phyloP scores from a whole-genome alignment of 2,888 invertebrate species.

The Drosophila anomalipes region DNA sequence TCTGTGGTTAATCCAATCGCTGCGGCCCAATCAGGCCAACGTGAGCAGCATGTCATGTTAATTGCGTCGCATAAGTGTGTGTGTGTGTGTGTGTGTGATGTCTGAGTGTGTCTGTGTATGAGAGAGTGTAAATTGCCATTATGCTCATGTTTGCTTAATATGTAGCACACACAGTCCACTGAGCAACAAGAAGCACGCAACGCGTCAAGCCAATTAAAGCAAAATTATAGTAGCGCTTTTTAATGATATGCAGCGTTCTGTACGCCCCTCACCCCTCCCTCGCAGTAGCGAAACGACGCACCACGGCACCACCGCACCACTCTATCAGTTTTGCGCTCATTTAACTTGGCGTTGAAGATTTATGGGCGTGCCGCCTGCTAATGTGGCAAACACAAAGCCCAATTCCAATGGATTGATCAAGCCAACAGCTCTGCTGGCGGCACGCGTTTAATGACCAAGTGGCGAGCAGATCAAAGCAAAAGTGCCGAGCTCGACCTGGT shows the following conservation, averaged over 20 bases:
- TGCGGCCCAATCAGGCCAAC: constrained; percentile 70
- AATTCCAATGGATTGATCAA: constrained; percentile 25
- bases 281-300: neutral
- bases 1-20: constrained; percentile 76
- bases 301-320: constrained; percentile 2
- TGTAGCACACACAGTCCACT: constrained; percentile 68
- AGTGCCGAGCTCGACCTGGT: constrained; percentile 55
- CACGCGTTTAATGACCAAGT: constrained; percentile 70
- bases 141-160: constrained; percentile 79
- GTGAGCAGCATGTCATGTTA: constrained; percentile 78
- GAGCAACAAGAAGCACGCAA: constrained; percentile 63
- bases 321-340: constrained; percentile 44
- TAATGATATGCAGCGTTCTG: constrained; percentile 71
- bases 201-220: constrained; percentile 77
- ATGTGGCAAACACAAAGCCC: constrained; percentile 51
- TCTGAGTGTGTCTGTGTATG: constrained; percentile 14
- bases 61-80: constrained; percentile 51
- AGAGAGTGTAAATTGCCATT: constrained; percentile 70
- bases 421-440: constrained; percentile 56
- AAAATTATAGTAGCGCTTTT: constrained; percentile 75
- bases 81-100: constrained; percentile 11
- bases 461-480: constrained; percentile 62
- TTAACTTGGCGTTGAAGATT: constrained; percentile 71
- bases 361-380: constrained; percentile 63
- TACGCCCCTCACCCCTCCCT: constrained; percentile 1